Conservation (phyloP, 2,797 vertebrate species). For the Semaprochilodus insignis region DNA sequence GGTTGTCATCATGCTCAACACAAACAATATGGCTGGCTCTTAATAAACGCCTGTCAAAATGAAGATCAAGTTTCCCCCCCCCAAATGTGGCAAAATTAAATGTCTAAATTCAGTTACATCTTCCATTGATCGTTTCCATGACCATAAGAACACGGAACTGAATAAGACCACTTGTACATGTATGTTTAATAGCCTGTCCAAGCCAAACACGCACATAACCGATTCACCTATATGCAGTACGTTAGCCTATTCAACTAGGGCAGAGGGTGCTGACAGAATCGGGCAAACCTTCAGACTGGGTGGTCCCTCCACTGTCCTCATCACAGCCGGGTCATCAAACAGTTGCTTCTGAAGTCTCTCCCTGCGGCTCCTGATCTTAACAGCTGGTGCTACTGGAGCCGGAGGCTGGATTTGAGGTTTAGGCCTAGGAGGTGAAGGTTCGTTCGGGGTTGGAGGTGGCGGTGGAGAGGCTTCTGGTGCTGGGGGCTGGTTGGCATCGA, state of each 20-base stretch:
- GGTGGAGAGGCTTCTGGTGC: conserved; percentile 44
- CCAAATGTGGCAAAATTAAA: too few species aligned
- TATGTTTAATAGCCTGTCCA: too few species aligned
- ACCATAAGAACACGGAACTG: too few species aligned
- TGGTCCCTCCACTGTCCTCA: conserved; percentile 82
- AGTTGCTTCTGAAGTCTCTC: conserved; percentile 67
- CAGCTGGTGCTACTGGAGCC: conserved; percentile 35
- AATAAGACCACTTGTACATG: too few species aligned
- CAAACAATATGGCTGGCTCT: neutral
- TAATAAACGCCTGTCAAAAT: too few species aligned
- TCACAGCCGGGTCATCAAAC: conserved; percentile 88
- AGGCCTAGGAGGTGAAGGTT: conserved; percentile 54
- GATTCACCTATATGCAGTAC: too few species aligned
- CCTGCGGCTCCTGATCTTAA: conserved; percentile 52
- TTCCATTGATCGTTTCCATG: too few species aligned
- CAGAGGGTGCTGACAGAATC: too few species aligned
- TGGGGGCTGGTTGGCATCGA: conserved; percentile 61
- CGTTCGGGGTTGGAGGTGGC: conserved; percentile 50
- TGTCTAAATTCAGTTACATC: too few species aligned
- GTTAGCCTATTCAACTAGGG: too few species aligned
- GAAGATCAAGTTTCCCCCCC: too few species aligned
- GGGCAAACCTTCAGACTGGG: conserved; percentile 81
- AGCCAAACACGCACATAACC: too few species aligned
- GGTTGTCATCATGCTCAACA: neutral
- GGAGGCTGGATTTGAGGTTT: conserved; percentile 41